These are phyloP conservation scores for Chionis minor DNA, from an alignment of 2,113 vertebrate genomes.

Conservation along the genomic window DNA sequence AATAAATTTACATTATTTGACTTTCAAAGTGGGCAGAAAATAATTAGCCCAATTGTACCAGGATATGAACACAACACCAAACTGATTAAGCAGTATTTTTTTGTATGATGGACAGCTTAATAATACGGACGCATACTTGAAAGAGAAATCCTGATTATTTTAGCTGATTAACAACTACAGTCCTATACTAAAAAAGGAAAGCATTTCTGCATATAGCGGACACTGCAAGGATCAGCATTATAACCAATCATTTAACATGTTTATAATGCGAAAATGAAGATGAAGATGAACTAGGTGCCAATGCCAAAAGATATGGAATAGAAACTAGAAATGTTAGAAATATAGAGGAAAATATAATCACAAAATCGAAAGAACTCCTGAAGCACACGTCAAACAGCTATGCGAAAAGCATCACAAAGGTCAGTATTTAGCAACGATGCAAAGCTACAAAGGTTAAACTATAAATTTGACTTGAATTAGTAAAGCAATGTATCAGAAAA, in stretches of 20 bases:
- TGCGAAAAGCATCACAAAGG: neutral
- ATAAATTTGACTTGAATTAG: neutral
- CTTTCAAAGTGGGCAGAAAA: neutral
- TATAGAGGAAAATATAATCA: neutral
- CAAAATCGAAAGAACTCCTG: neutral
- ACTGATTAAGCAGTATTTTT: neutral
- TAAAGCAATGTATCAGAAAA: neutral
- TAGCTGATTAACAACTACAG: neutral
- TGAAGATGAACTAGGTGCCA: neutral
- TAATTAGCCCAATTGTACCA: neutral
- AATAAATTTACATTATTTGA: neutral
- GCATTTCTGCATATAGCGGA: neutral
- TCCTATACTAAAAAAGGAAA: neutral
- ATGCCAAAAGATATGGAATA: neutral
- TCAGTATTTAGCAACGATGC: neutral
- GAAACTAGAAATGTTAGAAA: neutral
- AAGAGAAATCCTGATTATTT: neutral
- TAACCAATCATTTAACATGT: neutral
- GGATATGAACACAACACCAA: neutral
- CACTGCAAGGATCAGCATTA: neutral
- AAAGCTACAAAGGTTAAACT: neutral
- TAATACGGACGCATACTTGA: neutral
- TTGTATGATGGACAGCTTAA: neutral
- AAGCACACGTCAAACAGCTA: neutral
- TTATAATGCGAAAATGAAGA: neutral